Evolutionary conservation across 2,113 vertebrate species (phyloP), one percentile per base, ranked within the genome.

Genomic region (Grammomys surdaster): DNA sequence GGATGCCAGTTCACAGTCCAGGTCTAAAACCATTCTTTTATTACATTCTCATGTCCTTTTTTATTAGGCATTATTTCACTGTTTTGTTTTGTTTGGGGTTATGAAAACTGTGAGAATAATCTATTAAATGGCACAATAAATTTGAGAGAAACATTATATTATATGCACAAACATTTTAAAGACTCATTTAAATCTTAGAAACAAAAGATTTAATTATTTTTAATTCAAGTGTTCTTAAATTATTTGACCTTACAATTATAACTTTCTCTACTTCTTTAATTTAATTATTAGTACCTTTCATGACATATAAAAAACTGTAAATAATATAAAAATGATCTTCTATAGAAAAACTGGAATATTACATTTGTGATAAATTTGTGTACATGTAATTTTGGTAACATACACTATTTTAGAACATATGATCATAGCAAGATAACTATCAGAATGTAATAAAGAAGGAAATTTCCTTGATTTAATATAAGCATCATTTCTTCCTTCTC

Each of bases 291-390:
- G 43, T 84, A 77, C 77, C 33, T 17, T 73, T 0, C 43, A 5
- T 84, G 12, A 19, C 5, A 60, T 88, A 31, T 56, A n/a, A 89
- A n/a, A 90, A 72, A 36, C 33, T 81, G 24, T 40, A 60, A 81
- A 17, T 22, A 13, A 7, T n/a, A 84, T 36, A 84, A 7, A 73
- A 51, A 36, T 3, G 69, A 9, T 56, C 17, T 22, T 89, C 51
- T 86, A 10, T 70, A 46, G 46, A 88, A 89, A 92, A 65, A 95
- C 82, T 22, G 63, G 24, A 92, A 77, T 77, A 65, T 92, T 33
- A 20, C n/a, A 1, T 12, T 2, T 69, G 10, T 56, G 22, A 36
- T 48, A 75, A 89, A 72, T 13, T 54, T 81, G 56, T 88, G 3
- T 70, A 22, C 70, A 89, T 88, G 12, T 33, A 91, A 40, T 73